phyloP scores from a whole-genome alignment of 2,888 invertebrate genomes.

The Macrosiphum euphorbiae region DNA sequence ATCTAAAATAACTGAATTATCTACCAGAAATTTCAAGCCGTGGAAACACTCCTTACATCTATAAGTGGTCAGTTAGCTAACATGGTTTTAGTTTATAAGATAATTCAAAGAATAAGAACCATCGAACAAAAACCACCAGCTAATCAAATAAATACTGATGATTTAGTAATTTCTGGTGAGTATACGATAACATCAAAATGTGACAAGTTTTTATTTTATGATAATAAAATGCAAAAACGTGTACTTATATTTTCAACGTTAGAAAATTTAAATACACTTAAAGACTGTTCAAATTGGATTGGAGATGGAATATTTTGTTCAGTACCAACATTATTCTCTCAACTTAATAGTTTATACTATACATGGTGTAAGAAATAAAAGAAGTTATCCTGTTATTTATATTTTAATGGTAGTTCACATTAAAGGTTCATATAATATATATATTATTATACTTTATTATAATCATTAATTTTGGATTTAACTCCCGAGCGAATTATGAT shows the following conservation, averaged over 20 bases:
- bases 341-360: background rate
- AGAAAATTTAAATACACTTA: background rate
- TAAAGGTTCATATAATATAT: background rate
- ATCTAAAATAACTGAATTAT: background rate
- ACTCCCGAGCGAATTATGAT: background rate
- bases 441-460: no score
- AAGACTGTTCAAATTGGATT: background rate
- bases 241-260: no score
- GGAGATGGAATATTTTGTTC: background rate
- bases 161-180: background rate
- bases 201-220: slow-evolving; percentile 2
- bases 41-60: background rate
- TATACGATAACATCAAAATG: background rate
- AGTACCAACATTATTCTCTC: background rate
- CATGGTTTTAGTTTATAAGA: background rate
- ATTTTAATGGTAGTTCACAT: background rate
- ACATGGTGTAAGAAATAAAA: background rate
- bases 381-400: background rate
- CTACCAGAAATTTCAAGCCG: background rate
- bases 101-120: background rate
- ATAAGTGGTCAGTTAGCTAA: background rate
- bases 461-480: background rate
- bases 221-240: background rate
- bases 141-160: background rate
- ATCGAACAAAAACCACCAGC: slow-evolving; percentile 9